Evolutionary conservation across 2,797 vertebrate species (phyloP).

Genomic region (Siniperca scherzeri): DNA sequence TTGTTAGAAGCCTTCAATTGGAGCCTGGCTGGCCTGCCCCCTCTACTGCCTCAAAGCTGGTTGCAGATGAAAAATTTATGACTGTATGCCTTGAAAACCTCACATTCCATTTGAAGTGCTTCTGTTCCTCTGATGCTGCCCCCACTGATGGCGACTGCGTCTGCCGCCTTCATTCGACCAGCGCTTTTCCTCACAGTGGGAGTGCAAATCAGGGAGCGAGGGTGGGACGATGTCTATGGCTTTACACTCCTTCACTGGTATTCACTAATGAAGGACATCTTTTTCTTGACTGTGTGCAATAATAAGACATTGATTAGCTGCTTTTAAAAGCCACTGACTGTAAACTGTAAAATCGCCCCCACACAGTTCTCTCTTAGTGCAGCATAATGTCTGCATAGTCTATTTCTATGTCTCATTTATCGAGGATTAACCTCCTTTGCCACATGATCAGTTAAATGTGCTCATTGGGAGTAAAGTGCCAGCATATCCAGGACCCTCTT

Average conservation of each 20-base stretch:
- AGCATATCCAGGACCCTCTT: not conserved
- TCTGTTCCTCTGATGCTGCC: constrained; percentile 83
- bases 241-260: constrained; percentile 54
- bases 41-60: constrained; percentile 84
- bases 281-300: constrained; percentile 57
- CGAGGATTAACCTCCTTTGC: not conserved
- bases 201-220: constrained; percentile 63
- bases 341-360: constrained; percentile 33
- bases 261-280: constrained; percentile 69
- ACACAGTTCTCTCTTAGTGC: not conserved
- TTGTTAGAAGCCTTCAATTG: constrained; percentile 82
- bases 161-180: constrained; percentile 72
- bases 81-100: constrained; percentile 83
- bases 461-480: not conserved
- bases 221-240: constrained; percentile 33
- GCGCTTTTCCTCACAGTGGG: constrained; percentile 73
- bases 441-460: not conserved
- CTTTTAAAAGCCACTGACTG: constrained; percentile 56
- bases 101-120: constrained; percentile 86
- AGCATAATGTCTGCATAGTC: not conserved
- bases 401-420: constrained; percentile 5
- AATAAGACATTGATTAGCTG: constrained; percentile 72
- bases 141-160: constrained; percentile 79
- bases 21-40: constrained; percentile 74
- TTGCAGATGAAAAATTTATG: constrained; percentile 90